Conservation (phyloP, 2,113 vertebrate genomes). For the Nestor notabilis region DNA sequence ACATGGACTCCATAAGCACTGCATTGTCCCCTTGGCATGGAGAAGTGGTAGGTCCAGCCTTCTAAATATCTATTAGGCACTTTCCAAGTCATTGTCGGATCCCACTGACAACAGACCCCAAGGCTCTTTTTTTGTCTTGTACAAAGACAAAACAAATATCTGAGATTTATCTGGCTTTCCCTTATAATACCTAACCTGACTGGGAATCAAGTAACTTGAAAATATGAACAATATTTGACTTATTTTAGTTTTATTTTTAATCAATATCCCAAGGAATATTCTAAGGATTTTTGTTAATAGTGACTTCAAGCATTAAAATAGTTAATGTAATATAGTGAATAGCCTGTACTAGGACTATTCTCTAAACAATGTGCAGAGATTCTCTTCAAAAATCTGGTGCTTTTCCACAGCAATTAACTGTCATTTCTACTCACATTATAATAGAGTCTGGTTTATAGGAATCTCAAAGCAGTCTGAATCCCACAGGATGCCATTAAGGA, state of each 20-base stretch:
- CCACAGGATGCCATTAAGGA: background rate
- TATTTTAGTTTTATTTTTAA: background rate
- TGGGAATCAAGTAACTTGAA: background rate
- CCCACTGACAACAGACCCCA: background rate
- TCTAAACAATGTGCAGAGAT: background rate
- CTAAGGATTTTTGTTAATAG: background rate
- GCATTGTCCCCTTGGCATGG: background rate
- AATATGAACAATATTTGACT: background rate
- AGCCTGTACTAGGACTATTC: background rate
- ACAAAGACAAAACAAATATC: background rate
- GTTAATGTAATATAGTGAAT: background rate
- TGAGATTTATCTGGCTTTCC: background rate
- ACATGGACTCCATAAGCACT: accelerated
- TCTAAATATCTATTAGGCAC: background rate
- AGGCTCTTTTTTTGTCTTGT: background rate
- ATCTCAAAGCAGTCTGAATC: background rate
- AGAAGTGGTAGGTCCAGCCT: background rate
- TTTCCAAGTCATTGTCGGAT: background rate
- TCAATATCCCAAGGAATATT: background rate
- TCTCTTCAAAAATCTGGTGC: background rate
- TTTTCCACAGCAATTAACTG: background rate
- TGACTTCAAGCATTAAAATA: background rate
- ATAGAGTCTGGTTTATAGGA: background rate
- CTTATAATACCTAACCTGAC: background rate
- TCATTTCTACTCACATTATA: background rate